Percentiles rank a stretch among this genome's conserved stretches.
These are phyloP conservation scores for Bufo gargarizans DNA, from an alignment of 2,113 vertebrate species.

Conservation along the genomic window DNA sequence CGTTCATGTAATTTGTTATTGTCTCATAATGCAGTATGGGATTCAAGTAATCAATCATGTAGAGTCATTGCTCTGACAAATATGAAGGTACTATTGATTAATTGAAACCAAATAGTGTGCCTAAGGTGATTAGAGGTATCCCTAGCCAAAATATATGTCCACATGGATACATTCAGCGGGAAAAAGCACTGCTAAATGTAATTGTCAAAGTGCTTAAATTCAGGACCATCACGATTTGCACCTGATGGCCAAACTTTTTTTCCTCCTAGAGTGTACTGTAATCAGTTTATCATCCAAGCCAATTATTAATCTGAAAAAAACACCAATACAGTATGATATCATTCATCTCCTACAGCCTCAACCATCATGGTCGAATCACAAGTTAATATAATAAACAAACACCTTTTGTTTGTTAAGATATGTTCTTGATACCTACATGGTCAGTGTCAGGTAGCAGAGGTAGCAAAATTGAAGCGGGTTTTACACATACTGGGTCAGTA, in stretches of 20 bases:
- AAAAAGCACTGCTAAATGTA: neutral
- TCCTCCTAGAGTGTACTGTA: too few species aligned
- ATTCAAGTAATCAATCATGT: neutral
- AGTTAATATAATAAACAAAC: too few species aligned
- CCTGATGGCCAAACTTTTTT: neutral
- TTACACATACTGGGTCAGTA: too few species aligned
- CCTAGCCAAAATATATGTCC: neutral
- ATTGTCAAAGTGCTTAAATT: neutral
- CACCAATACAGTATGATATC: too few species aligned
- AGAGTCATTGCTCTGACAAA: neutral
- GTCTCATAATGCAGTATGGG: constrained; percentile 16
- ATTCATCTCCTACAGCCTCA: too few species aligned
- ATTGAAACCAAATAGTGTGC: constrained; percentile 10
- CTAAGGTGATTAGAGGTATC: neutral
- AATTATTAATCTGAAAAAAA: too few species aligned
- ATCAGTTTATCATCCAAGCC: too few species aligned
- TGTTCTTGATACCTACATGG: too few species aligned
- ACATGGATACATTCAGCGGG: neutral
- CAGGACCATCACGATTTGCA: neutral
- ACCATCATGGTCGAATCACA: too few species aligned
- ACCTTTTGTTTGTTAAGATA: too few species aligned
- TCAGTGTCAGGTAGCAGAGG: too few species aligned
- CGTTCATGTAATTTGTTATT: constrained; percentile 20
- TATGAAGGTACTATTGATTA: constrained; percentile 13
- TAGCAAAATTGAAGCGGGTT: too few species aligned